phyloP scores from a whole-genome alignment of 2,113 vertebrate species.

The Phyllopteryx taeniolatus region DNA sequence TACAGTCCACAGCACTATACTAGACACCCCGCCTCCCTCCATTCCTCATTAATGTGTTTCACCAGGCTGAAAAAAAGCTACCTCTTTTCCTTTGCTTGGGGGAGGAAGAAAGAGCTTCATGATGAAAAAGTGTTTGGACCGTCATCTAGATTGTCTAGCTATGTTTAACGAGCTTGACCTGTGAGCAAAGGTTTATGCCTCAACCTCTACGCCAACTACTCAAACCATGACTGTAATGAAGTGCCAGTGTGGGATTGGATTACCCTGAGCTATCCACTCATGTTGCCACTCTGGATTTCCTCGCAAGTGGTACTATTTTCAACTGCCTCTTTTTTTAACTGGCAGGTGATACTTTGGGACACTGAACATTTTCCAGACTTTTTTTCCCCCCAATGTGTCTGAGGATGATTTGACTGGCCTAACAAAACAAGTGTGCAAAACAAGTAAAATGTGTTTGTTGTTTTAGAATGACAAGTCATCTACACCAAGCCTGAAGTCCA shows the following conservation, averaged over 20 bases:
- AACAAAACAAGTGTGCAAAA: not conserved
- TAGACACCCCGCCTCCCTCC: constrained; percentile 7
- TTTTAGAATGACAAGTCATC: constrained; percentile 93
- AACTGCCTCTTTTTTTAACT: constrained; percentile 14
- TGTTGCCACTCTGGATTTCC: constrained; percentile 61
- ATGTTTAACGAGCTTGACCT: constrained; percentile 52
- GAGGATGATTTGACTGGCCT: not conserved
- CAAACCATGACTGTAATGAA: constrained; percentile 57
- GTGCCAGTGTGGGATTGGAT: constrained; percentile 70
- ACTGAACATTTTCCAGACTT: constrained; percentile 1
- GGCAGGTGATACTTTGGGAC: not conserved
- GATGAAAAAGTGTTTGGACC: constrained; percentile 32
- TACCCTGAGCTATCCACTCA: constrained; percentile 55
- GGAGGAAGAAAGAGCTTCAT: constrained; percentile 44
- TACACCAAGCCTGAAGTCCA: constrained; percentile 92
- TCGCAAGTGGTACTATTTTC: constrained; percentile 29
- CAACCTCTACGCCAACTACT: constrained; percentile 3
- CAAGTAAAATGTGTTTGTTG: constrained; percentile 32
- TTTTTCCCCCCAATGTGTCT: not conserved
- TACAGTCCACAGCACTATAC: constrained; percentile 25
- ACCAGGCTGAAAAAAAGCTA: constrained; percentile 18
- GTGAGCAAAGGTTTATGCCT: constrained; percentile 44
- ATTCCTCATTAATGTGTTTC: constrained; percentile 34
- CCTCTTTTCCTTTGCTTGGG: constrained; percentile 10
- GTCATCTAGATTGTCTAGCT: constrained; percentile 34